Evolutionary conservation across 2,888 invertebrate species (phyloP).

Genomic region (Spisula subtruncata): DNA sequence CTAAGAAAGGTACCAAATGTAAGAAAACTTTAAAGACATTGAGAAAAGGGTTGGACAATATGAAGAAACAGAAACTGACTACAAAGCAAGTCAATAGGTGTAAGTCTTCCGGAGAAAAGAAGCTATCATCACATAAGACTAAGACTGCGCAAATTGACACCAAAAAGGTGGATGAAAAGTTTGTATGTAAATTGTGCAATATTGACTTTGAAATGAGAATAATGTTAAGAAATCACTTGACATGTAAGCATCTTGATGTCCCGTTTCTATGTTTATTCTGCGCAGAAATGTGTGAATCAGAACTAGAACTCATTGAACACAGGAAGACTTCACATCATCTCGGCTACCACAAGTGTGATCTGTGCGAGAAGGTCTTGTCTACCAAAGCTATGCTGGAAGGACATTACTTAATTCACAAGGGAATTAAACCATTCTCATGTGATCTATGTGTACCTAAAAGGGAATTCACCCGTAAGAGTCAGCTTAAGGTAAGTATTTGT

Average conservation of each 20-base stretch:
- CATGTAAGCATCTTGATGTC: conserved; percentile 41
- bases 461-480: conserved; percentile 56
- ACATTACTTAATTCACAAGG: conserved; percentile 56
- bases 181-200: conserved; percentile 49
- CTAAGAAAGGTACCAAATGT: neutral
- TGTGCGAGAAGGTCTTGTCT: conserved; percentile 55
- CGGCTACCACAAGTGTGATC: conserved; percentile 46
- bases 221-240: conserved; percentile 31
- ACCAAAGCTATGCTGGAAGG: conserved; percentile 56
- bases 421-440: conserved; percentile 59
- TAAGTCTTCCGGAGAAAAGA: neutral
- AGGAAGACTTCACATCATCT: conserved; percentile 34
- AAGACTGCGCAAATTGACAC: neutral
- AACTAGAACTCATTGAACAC: conserved; percentile 36
- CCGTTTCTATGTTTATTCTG: conserved; percentile 39
- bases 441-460: conserved; percentile 50
- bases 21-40: neutral
- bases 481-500: conserved; percentile 38
- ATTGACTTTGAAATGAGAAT: conserved; percentile 23
- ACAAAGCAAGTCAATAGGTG: neutral
- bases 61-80: conserved; percentile 20
- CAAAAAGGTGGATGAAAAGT: conserved; percentile 19
- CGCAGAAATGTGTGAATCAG: conserved; percentile 36
- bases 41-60: neutral
- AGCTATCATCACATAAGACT: neutral